Evolutionary conservation across 1,140 invertebrate genomes (phyloP), one percentile per base, ranked within the genome.

Genomic region (Pogonus chalceus): DNA sequence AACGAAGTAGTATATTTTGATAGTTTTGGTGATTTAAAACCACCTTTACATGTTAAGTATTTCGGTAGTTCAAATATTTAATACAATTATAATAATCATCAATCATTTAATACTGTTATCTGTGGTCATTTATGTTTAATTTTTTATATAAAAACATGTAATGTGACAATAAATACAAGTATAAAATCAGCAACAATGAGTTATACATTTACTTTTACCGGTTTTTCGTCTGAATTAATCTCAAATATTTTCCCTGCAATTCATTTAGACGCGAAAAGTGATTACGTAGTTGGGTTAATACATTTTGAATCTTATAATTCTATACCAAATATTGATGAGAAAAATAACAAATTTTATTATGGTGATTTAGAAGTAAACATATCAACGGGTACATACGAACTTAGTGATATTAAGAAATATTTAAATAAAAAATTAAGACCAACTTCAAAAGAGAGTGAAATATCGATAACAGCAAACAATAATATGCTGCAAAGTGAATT

Each of bases 21-120:
- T 50, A 62, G 60, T 53, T 66, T 66, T 53, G 60, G 62, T 10
- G 56, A 67, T 58, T 53, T 66, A 9, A 54, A 58, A 53, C 65
- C 63, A 7, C 61, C 63, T 0, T 0, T 7, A 20, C 58, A 65
- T 21, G n/a, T 67, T 2, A 49, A 57, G 10, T 69, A 67, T 60
- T 39, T 65, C 12, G 49, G 51, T 20, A 54, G n/a, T 20, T n/a
- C 20, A 48, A 24, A 52, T 31, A 47, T 54, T 53, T 21, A 10
- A 51, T 56, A 56, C 39, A 56, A 56, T 24, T 55, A 52, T 43
- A 21, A 12, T 12, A 56, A 39, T 10, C n/a, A n/a, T n/a, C n/a
- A n/a, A n/a, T n/a, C n/a, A n/a, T n/a, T n/a, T n/a, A n/a, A n/a
- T n/a, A n/a, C 51, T 53, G 18, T 52, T 3, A 56, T 54, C 31